Conservation (phyloP, 2,888 invertebrate species). For the Cylindroiulus punctatus region DNA sequence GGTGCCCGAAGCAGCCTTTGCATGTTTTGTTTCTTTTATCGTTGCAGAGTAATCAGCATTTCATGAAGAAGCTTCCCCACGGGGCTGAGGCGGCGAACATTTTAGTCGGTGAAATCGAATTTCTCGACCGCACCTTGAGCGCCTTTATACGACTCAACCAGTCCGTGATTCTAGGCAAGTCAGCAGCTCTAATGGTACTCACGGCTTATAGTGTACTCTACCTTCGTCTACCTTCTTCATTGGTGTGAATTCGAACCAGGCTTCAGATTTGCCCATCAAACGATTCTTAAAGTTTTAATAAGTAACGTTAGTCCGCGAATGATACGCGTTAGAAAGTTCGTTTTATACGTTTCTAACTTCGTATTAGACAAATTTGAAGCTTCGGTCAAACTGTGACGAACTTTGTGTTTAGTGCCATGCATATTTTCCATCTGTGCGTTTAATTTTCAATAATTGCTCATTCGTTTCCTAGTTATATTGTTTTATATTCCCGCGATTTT, state of each 20-base stretch:
- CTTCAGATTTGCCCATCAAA: background rate
- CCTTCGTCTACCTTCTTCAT: background rate
- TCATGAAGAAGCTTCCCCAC: conserved; percentile 95
- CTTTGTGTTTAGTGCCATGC: no score
- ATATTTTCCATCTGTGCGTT: no score
- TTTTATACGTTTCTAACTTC: no score
- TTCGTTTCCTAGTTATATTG: no score
- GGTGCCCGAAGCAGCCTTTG: no score
- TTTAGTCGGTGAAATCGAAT: conserved; percentile 95
- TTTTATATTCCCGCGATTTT: no score
- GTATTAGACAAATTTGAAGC: background rate
- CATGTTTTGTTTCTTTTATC: no score
- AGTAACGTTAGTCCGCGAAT: no score
- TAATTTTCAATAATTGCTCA: no score
- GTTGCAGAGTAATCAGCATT: conserved; percentile 83
- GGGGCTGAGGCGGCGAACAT: conserved; percentile 98
- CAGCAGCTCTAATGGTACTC: conserved; percentile 49
- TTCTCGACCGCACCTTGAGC: conserved; percentile 89
- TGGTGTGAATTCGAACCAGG: background rate
- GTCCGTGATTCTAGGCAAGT: conserved; percentile 79
- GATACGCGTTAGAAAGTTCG: no score
- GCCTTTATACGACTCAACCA: conserved; percentile 92
- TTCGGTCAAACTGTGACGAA: conserved; percentile 25
- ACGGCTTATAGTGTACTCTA: conserved; percentile 20
- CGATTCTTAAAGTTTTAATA: no score